Evolutionary conservation across 2,113 vertebrate genomes (phyloP), one percentile per base, ranked within the genome.

Genomic region (Mormoops blainvillei): DNA sequence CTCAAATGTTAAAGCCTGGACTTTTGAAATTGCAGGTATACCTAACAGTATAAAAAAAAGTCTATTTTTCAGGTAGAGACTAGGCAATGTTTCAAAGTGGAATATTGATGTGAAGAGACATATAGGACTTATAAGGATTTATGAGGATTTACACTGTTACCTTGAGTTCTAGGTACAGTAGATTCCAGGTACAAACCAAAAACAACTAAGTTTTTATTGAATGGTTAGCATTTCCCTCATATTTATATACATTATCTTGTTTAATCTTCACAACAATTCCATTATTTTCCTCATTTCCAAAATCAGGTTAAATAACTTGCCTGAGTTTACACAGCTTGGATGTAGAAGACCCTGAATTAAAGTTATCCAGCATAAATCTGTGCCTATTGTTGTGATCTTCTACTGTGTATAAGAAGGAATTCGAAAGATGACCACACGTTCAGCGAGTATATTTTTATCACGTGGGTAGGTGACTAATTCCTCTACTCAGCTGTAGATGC

Each of bases 201-300:
- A 50, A 63, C 7, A 41, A 24, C 28, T 74, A 33, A 74, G 1
- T 10, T 73, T 77, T 71, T 9, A 36, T 73, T 56, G 73, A 73
- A 38, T 50, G 50, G 19, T 96, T 81, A 45, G 26, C 50, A 0
- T 67, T 6, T 38, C 87, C 13, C 10, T 87, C 58, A 41, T 1
- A 81, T 81, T 87, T 81, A 38, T 1, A n/a, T 45, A 9, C 10
- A 52, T 76, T 70, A 70, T 58, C 58, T 80, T 80, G 19, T 54
- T 81, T 96, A 81, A 61, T n/a, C 16, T 85, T 78, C 18, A 58
- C 19, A 73, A 58, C 5, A 76, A 24, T 82, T 81, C 38, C 31
- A 50, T 56, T 77, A 54, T 85, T 67, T 95, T 74, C 22, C 28
- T 95, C 45, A 78, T 91, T 96, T 83, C 24, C 33, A 85, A 94